phyloP scores from a whole-genome alignment of 1,140 invertebrate species.

The Drosophila lini region DNA sequence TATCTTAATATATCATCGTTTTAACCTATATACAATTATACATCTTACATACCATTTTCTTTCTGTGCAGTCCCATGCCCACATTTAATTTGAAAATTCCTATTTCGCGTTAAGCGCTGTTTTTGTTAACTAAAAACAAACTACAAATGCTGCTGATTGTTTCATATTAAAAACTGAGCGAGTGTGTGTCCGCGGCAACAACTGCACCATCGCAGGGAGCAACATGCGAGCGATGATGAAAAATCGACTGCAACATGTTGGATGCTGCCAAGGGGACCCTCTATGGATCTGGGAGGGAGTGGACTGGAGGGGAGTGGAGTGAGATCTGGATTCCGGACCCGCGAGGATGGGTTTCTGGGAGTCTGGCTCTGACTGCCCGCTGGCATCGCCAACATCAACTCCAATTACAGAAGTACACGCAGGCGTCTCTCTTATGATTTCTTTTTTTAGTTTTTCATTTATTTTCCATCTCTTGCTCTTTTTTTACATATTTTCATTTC shows the following conservation, averaged over 20 bases:
- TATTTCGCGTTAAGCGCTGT: constrained; percentile 41
- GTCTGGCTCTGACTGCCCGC: constrained; percentile 60
- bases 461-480: constrained; percentile 40
- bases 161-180: constrained; percentile 71
- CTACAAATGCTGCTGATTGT: constrained; percentile 76
- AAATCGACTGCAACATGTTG: constrained; percentile 82
- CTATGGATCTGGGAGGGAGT: constrained; percentile 19
- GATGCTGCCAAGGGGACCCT: constrained; percentile 62
- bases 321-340: not conserved
- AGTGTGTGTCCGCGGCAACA: constrained; percentile 55
- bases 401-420: constrained; percentile 81
- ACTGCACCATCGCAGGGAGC: constrained; percentile 54
- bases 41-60: not conserved
- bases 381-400: constrained; percentile 79
- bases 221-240: constrained; percentile 80
- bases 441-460: constrained; percentile 62
- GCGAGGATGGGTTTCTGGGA: constrained; percentile 12
- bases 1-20: not conserved
- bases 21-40: not conserved
- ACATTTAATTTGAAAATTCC: constrained; percentile 80
- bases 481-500: constrained; percentile 58
- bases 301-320: constrained; percentile 16
- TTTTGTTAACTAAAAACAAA: constrained; percentile 71
- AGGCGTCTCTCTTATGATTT: constrained; percentile 81
- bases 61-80: constrained; percentile 53